Conservation (phyloP, 2,888 invertebrate genomes). For the Alcis repandata region DNA sequence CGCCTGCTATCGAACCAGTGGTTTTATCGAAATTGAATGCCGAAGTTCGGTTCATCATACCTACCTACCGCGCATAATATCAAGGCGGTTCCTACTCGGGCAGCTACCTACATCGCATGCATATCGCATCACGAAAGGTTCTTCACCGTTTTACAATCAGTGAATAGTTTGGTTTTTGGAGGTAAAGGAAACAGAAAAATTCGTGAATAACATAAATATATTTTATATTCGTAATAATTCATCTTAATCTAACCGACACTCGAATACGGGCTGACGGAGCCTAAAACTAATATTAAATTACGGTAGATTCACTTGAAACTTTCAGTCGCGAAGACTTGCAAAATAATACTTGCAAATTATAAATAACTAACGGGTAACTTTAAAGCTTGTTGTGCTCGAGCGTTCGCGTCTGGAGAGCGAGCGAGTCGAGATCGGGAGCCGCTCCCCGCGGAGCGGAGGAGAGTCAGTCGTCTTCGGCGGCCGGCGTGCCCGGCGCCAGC, state of each 20-base stretch:
- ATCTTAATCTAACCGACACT: conserved; percentile 28
- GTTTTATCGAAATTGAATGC: not conserved
- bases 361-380: conserved; percentile 2
- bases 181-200: conserved; percentile 2
- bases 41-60: not conserved
- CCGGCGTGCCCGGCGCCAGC: conserved; percentile 7
- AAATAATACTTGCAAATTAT: conserved; percentile 26
- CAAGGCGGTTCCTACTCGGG: not conserved
- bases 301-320: conserved; percentile 24
- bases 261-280: conserved; percentile 32
- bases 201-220: not conserved
- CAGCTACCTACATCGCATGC: not conserved
- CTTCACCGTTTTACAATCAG: not conserved
- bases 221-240: conserved; percentile 5
- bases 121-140: not conserved
- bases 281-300: conserved; percentile 10
- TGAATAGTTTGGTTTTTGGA: not conserved
- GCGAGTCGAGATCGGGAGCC: not conserved
- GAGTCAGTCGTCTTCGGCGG: conserved; percentile 16
- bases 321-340: conserved; percentile 16
- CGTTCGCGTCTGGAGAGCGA: not conserved
- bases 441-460: not conserved
- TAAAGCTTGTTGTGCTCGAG: conserved; percentile 11
- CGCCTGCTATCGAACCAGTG: not conserved
- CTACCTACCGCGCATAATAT: not conserved